Percentiles rank a stretch among this genome's conserved stretches.
Conservation (phyloP, 1,140 invertebrate species). For the Coelopa frigida region DNA sequence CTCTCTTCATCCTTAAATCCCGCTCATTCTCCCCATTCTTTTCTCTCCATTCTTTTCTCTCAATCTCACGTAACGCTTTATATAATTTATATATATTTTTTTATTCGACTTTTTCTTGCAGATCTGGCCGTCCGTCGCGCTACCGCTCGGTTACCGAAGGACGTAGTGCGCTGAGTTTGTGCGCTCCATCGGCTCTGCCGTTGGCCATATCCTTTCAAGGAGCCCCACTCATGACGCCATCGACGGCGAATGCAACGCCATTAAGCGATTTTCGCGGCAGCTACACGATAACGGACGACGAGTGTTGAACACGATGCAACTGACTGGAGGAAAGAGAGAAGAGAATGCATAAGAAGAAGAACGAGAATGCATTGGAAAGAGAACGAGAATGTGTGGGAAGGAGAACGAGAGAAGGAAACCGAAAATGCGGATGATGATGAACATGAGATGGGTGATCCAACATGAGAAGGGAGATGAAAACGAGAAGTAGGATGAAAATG, state of each 20-base stretch:
- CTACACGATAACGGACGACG: slow-evolving; percentile 41
- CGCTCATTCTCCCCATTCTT: no score
- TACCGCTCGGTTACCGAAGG: slow-evolving; percentile 57
- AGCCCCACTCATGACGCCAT: slow-evolving; percentile 51
- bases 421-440: no score
- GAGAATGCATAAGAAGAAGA: no score
- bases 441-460: no score
- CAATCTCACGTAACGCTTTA: no score
- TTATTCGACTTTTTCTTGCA: slow-evolving; percentile 31
- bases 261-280: slow-evolving; percentile 40
- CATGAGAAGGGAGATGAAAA: no score
- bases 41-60: slow-evolving; percentile 9
- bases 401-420: no score
- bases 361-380: no score
- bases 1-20: no score
- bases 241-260: slow-evolving; percentile 35
- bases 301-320: no score
- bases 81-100: neutral
- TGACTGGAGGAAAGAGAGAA: neutral
- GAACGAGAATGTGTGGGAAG: no score
- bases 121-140: slow-evolving; percentile 51
- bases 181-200: slow-evolving; percentile 53
- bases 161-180: slow-evolving; percentile 50
- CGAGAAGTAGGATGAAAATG: no score
- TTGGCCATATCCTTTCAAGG: slow-evolving; percentile 56